A percentile compares a stretch with the other conserved stretches of the same genome.
Conservation (phyloP, 2,888 invertebrate species). For the Hoplodrina blanda region DNA sequence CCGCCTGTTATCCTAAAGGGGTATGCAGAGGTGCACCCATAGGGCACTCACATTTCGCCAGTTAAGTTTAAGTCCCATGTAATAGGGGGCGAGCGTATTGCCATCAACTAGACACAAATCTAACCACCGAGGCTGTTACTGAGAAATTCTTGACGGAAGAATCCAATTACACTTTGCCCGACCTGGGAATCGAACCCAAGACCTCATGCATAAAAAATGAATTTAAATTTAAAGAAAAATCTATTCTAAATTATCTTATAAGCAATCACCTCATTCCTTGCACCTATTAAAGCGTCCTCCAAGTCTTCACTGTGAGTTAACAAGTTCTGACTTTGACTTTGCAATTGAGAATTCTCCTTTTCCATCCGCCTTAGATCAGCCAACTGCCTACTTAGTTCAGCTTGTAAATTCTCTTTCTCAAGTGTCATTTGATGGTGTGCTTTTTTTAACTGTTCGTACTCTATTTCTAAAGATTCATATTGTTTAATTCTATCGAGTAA, state of each 20-base stretch:
- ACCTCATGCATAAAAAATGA: background rate
- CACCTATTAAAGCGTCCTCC: slow-evolving; percentile 76
- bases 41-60: too few relatives aligned
- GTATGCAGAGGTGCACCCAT: too few relatives aligned
- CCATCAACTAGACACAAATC: too few relatives aligned
- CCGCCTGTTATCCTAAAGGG: too few relatives aligned
- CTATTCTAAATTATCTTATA: background rate
- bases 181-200: too few relatives aligned
- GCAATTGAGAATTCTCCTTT: slow-evolving; percentile 73
- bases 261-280: slow-evolving; percentile 76
- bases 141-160: too few relatives aligned
- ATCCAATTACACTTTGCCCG: too few relatives aligned
- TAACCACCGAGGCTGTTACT: too few relatives aligned
- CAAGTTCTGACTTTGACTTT: slow-evolving; percentile 72
- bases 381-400: slow-evolving; percentile 69
- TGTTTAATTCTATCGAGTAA: slow-evolving; percentile 73
- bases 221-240: too few relatives aligned
- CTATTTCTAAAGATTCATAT: slow-evolving; percentile 72
- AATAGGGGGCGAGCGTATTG: too few relatives aligned
- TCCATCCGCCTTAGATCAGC: slow-evolving; percentile 69
- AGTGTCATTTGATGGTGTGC: slow-evolving; percentile 65
- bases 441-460: slow-evolving; percentile 72
- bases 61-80: too few relatives aligned
- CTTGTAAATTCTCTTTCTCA: slow-evolving; percentile 76
- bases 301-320: slow-evolving; percentile 75